Base-by-base conservation (phyloP, 2,888 invertebrate species). In the Megaustenia siamemsis region DNA sequence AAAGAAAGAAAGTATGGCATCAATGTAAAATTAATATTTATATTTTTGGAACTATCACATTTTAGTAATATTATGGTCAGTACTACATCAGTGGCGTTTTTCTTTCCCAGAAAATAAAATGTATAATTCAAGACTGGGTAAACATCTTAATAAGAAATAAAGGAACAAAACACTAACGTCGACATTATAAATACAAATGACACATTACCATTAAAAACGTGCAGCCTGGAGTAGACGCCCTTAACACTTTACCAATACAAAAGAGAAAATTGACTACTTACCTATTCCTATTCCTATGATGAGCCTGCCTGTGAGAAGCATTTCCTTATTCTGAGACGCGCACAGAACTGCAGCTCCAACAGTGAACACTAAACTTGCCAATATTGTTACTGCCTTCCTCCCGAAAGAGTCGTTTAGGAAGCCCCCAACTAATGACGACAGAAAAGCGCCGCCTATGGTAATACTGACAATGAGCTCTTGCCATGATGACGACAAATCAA, bases 381-480 rank as follows among this genome's bases (percentile, higher is more conserved):
- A 73, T 24, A 95, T 88, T n/a, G 95, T 95, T 4, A 95, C 94
- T 10, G 93, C 91, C 83, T 95, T 95, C 10, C 95, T 91, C 10
- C 95, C 95, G 86, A 94, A 91, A 35, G 87, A 87, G 87, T 95
- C 95, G 86, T 95, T 94, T 2, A 94, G 87, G 86, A 92, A 91
- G 4, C 95, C 95, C 12, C 94, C 94, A 53, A 93, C 81, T 15
- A 95, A 89, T 0, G 95, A 92, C 86, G 94, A 93, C 0, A 95
- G 15, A 91, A 94, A 94, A 4, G 95, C 95, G 35, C 94, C 92
- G 1, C 91, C 94, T 40, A 95, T 94, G 1, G 95, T 95, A 1
- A 92, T 93, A 66, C 94, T 94, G 2, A 95, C 95, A 56, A 95
- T 93, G 2, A 94, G 86, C 89, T 95, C 95, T 88, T 95, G 94